Evolutionary conservation across 2,797 vertebrate species (phyloP), one percentile per base, ranked within the genome.

Genomic region (Lithobates pipiens): DNA sequence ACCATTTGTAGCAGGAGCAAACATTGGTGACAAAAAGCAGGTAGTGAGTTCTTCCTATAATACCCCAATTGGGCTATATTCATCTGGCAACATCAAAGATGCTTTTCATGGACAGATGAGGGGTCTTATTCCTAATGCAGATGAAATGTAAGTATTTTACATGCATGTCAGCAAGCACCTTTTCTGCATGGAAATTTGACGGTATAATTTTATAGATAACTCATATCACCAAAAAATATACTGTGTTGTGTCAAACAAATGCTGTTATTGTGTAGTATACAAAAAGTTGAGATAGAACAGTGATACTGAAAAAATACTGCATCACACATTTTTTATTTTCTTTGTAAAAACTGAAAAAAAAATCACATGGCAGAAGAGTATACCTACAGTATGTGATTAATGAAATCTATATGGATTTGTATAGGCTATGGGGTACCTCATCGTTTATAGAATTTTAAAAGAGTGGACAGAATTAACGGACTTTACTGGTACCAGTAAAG

Each of bases 31-130:
- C 93, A 97, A 95, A 91, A 97, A 94, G 79, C 98, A 99, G 96
- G 97, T 99, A 95, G 98, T 99, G 94, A 99, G 98, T 46, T 92
- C 97, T 6, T 91, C 97, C 92, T 99, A 99, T 97, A 99, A 99
- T 93, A 97, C 98, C 39, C 98, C 98, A 44, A 99, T 99, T 89
- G 97, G 98, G 90, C 97, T 99, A 77, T 99, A 99, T 93, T 99
- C 98, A 88, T 95, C 97, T 79, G 97, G 96, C 91, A 99, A 99
- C 94, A 99, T 99, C 88, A 96, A 98, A 93, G 98, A 99, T 0
- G 98, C 98, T 0, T 96, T 99, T 88, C 96, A 98, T 0, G 98
- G 98, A 87, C 98, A 99, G 90, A 96, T 99, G 88, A 95, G 96
- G 83, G 96, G 98, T 87, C 94, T 99, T 77, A 95, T 97, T 80